A percentile compares a stretch with the other conserved stretches of the same genome.
Evolutionary conservation across 1,140 invertebrate genomes (phyloP).

Genomic region (Grapholita molesta): DNA sequence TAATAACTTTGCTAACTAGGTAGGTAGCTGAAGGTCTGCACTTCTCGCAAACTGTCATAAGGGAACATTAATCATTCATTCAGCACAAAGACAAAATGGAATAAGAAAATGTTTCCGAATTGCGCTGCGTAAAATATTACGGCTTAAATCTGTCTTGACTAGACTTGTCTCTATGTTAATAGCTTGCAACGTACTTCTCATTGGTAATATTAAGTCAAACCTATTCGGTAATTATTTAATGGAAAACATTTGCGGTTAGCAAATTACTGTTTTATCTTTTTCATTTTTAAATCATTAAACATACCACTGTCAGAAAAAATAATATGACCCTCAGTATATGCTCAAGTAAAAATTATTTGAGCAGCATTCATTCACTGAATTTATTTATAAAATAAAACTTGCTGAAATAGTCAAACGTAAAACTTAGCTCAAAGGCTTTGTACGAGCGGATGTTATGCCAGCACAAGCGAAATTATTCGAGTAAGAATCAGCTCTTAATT

Average conservation of each 20-base stretch:
- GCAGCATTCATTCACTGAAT: background rate
- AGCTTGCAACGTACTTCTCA: background rate
- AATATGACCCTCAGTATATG: background rate
- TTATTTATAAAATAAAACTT: background rate
- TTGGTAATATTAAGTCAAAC: background rate
- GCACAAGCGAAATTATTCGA: no score
- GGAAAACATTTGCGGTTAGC: no score
- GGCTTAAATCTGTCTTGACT: background rate
- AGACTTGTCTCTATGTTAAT: background rate
- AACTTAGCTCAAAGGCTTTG: background rate
- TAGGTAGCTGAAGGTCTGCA: background rate
- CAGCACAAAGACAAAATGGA: slow-evolving; percentile 4
- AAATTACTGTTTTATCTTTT: no score
- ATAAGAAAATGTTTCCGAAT: slow-evolving; percentile 12
- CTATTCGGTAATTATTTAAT: background rate
- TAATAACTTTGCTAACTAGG: background rate
- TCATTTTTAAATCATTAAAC: background rate
- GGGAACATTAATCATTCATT: slow-evolving; percentile 10
- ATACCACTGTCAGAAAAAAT: background rate
- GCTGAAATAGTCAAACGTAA: background rate
- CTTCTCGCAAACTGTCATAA: background rate
- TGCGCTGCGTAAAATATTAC: background rate
- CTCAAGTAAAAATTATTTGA: background rate
- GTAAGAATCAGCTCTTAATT: no score
- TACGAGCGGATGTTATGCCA: background rate